These are phyloP conservation scores for Hirtodrosophila duncani DNA, from an alignment of 2,888 invertebrate species.

Conservation along the genomic window DNA sequence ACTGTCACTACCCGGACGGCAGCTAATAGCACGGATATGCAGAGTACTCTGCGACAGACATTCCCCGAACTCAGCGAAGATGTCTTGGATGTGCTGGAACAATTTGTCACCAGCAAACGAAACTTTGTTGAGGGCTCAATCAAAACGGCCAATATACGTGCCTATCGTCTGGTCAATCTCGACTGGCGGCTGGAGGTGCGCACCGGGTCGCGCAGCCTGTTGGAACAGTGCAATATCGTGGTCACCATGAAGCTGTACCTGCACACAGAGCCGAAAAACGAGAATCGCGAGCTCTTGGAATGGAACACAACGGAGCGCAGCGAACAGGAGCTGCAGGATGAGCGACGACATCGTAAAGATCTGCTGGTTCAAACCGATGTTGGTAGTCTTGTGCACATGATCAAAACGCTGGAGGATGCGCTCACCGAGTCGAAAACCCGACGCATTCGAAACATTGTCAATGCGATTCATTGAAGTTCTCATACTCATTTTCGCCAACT, in stretches of 20 bases:
- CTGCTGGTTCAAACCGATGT: conserved; percentile 81
- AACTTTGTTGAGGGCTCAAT: conserved; percentile 75
- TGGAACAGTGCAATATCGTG: conserved; percentile 81
- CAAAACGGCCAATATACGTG: conserved; percentile 73
- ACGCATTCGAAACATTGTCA: conserved; percentile 75
- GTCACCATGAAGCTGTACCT: conserved; percentile 81
- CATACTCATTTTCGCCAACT: conserved; percentile 27
- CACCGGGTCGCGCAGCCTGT: conserved; percentile 81
- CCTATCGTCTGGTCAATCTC: conserved; percentile 79
- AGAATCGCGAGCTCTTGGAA: conserved; percentile 74
- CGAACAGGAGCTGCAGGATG: conserved; percentile 55
- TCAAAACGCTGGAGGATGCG: conserved; percentile 82
- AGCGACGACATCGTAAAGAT: conserved; percentile 76
- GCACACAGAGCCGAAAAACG: conserved; percentile 77
- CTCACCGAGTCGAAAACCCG: conserved; percentile 82
- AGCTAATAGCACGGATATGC: conserved; percentile 77
- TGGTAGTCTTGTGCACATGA: conserved; percentile 82
- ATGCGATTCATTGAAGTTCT: conserved; percentile 67
- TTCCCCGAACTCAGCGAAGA: conserved; percentile 63
- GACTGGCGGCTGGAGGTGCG: conserved; percentile 85
- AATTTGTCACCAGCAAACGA: conserved; percentile 75
- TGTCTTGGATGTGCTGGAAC: conserved; percentile 71
- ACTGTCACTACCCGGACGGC: conserved; percentile 85
- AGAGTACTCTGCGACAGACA: conserved; percentile 49
- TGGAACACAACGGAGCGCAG: conserved; percentile 38